Percentiles rank a stretch among this genome's conserved stretches.
Conservation (phyloP, 2,113 vertebrate species). For the Plotosus lineatus region DNA sequence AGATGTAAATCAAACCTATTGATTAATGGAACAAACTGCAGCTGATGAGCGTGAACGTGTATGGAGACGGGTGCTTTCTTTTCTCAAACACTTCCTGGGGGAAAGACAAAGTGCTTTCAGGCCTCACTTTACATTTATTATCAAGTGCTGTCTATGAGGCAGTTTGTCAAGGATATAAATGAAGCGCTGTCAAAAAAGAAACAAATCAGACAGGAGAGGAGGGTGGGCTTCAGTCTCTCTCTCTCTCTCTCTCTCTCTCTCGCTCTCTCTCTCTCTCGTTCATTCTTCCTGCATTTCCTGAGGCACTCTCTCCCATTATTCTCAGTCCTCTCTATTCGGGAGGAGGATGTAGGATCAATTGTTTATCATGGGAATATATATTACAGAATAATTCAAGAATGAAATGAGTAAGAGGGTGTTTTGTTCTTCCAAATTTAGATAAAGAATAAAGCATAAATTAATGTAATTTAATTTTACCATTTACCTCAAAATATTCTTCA, state of each 20-base stretch:
- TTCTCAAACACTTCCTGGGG: slow-evolving; percentile 59
- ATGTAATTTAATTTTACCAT: background rate
- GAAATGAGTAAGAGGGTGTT: background rate
- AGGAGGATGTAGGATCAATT: slow-evolving; percentile 43
- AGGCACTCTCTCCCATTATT: slow-evolving; percentile 27
- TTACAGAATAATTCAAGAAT: slow-evolving; percentile 24
- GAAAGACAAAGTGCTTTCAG: slow-evolving; percentile 67
- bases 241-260: slow-evolving; percentile 42
- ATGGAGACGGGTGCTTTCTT: slow-evolving; percentile 49
- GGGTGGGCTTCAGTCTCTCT: slow-evolving; percentile 55
- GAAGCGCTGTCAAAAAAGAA: slow-evolving; percentile 61
- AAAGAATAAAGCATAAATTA: background rate
- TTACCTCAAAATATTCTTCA: background rate
- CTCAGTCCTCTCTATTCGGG: slow-evolving; percentile 11
- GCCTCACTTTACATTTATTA: slow-evolving; percentile 70
- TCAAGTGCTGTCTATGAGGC: slow-evolving; percentile 66
- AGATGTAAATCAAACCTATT: slow-evolving; percentile 50
- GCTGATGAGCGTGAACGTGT: slow-evolving; percentile 40
- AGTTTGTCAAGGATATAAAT: slow-evolving; percentile 74
- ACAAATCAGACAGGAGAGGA: slow-evolving; percentile 64
- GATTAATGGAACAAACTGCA: slow-evolving; percentile 60
- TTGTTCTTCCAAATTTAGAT: slow-evolving; percentile 1
- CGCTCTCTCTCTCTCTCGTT: background rate
- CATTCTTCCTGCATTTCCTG: slow-evolving; percentile 5
- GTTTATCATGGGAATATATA: slow-evolving; percentile 37